phyloP scores from a whole-genome alignment of 2,888 invertebrate species.

The Vandiemenella viatica region DNA sequence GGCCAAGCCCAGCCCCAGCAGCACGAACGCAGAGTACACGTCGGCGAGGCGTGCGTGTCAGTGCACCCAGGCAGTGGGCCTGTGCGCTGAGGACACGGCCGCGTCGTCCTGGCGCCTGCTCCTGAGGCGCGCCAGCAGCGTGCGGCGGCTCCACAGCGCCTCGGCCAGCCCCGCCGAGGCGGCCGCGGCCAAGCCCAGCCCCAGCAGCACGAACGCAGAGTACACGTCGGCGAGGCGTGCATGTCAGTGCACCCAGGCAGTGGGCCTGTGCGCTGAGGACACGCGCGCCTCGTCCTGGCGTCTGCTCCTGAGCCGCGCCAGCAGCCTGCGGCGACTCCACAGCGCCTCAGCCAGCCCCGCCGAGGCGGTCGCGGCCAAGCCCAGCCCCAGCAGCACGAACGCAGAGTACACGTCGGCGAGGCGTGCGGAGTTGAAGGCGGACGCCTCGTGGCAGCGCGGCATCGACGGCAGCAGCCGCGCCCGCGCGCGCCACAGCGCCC shows the following conservation, averaged over 20 bases:
- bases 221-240: not conserved
- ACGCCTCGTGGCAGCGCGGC: slow-evolving; percentile 37
- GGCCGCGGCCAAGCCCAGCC: not conserved
- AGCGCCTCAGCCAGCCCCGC: slow-evolving; percentile 8
- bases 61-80: no score
- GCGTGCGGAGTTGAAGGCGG: slow-evolving; percentile 41
- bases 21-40: no score
- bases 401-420: slow-evolving; percentile 43
- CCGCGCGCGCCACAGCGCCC: slow-evolving; percentile 25
- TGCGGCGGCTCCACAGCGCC: no score
- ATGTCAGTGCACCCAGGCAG: not conserved
- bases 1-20: no score
- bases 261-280: not conserved
- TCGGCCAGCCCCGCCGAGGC: no score
- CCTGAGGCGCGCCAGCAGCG: no score
- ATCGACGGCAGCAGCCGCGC: slow-evolving; percentile 31
- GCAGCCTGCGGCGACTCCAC: slow-evolving; percentile 3
- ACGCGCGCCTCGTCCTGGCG: not conserved
- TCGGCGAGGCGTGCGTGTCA: no score
- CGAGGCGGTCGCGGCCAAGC: slow-evolving; percentile 25
- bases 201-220: not conserved
- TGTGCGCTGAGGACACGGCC: no score
- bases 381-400: slow-evolving; percentile 31
- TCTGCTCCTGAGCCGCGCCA: not conserved
- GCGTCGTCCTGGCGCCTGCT: no score